Base-by-base conservation (phyloP, 37 sponge, comb jelly and placozoan genomes). In the Cliona cf. orientalis region DNA sequence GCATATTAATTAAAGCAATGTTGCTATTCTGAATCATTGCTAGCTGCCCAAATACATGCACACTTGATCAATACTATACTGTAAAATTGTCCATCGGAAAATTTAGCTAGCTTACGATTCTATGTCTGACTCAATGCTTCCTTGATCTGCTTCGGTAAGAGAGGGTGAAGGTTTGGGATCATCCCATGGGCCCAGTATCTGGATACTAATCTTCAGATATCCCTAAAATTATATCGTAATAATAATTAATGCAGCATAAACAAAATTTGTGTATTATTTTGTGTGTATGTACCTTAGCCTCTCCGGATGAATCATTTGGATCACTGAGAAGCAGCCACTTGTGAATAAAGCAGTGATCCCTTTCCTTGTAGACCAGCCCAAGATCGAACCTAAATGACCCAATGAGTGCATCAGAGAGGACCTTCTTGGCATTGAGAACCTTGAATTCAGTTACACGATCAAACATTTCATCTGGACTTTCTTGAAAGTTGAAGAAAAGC, bases 241-340 rank as follows among this genome's bases (percentile, higher is more conserved):
- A n/a, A n/a, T n/a, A n/a, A n/a, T n/a, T n/a, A n/a, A n/a, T n/a
- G n/a, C n/a, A n/a, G n/a, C n/a, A n/a, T n/a, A n/a, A n/a, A n/a
- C n/a, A n/a, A n/a, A n/a, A n/a, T n/a, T n/a, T n/a, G n/a, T n/a
- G n/a, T n/a, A n/a, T n/a, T n/a, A n/a, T n/a, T n/a, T n/a, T n/a
- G n/a, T n/a, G n/a, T n/a, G n/a, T n/a, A n/a, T n/a, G n/a, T n/a
- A 84, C 86, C 88, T 85, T 94, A 17, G 89, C 91, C 5, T 90
- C 99, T 23, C 80, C 80, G 5, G 87, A 74, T 11, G 88, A 45
- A 55, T 98, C 99, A 4, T 94, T 84, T 11, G 97, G 97, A 63
- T 96, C 93, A 11, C 93, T 94, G 14, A 98, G 76, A 6, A 98
- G 93, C 22, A 98, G 87, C 99, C 99, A 98, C 80, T 98, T 98